Evolutionary conservation across 2,113 vertebrate genomes (phyloP).

Genomic region (Callaeas wilsoni): DNA sequence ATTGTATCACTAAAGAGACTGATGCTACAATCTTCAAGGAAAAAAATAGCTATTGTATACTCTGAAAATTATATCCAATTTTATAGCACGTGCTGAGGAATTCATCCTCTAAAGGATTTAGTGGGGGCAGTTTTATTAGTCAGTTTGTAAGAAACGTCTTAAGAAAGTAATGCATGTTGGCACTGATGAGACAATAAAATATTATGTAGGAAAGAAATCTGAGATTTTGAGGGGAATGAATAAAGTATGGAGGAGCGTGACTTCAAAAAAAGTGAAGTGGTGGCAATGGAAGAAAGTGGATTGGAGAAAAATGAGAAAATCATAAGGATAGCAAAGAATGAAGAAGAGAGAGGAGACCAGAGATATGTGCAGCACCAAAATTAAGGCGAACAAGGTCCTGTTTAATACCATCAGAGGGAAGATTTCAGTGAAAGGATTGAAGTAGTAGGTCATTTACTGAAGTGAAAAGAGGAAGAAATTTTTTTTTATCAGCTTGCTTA

Average conservation of each 20-base stretch:
- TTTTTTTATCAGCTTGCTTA: not conserved
- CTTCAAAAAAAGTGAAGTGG: not conserved
- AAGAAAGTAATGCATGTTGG: not conserved
- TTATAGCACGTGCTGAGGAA: not conserved
- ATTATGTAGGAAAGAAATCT: not conserved
- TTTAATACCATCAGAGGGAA: not conserved
- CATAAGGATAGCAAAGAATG: not conserved
- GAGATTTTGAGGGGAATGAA: not conserved
- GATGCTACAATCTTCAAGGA: not conserved
- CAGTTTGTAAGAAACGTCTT: not conserved
- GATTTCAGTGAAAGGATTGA: not conserved
- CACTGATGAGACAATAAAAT: not conserved
- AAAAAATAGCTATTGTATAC: not conserved
- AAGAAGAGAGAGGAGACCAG: not conserved
- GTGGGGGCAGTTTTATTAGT: not conserved
- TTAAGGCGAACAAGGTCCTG: not conserved
- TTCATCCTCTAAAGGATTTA: not conserved
- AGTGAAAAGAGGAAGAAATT: not conserved
- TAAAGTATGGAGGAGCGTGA: not conserved
- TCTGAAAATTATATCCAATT: not conserved
- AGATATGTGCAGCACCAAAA: not conserved
- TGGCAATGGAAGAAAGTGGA: not conserved
- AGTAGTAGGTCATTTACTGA: not conserved
- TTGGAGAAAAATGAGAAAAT: not conserved
- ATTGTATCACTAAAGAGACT: not conserved